These are phyloP conservation scores for Paraplagusia blochii DNA, from an alignment of 2,113 vertebrate species.

Conservation along the genomic window DNA sequence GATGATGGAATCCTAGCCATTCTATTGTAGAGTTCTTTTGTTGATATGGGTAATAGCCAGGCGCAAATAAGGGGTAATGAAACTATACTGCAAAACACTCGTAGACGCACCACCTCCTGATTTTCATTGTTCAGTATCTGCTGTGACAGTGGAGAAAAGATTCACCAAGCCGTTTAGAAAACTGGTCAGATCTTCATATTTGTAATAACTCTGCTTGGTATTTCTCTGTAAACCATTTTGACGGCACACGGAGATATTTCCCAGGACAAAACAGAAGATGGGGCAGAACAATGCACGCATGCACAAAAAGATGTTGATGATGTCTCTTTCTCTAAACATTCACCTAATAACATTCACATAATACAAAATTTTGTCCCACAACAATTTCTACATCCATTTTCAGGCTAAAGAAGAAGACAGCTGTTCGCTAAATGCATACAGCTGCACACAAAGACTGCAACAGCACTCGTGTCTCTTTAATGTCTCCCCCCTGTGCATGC, in stretches of 20 bases:
- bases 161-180: background rate
- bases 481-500: conserved; percentile 9
- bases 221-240: conserved; percentile 4
- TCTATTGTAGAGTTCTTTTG: too few relatives aligned
- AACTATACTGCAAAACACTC: too few relatives aligned
- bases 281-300: background rate
- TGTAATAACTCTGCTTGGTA: conserved; percentile 6
- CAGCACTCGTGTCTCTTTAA: conserved; percentile 54
- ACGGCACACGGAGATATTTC: conserved; percentile 2
- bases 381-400: conserved; percentile 1
- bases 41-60: too few relatives aligned
- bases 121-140: conserved; percentile 30
- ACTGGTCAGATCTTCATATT: background rate
- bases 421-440: conserved; percentile 51
- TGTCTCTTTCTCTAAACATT: too few relatives aligned
- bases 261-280: background rate
- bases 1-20: too few relatives aligned
- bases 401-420: conserved; percentile 34
- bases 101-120: conserved; percentile 11
- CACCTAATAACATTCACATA: too few relatives aligned
- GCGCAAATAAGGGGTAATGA: too few relatives aligned
- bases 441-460: conserved; percentile 57
- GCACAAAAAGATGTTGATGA: background rate
- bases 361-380: conserved; percentile 22
- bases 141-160: conserved; percentile 20